Evolutionary conservation across 2,113 vertebrate genomes (phyloP).

Genomic region (Tautogolabrus adspersus): DNA sequence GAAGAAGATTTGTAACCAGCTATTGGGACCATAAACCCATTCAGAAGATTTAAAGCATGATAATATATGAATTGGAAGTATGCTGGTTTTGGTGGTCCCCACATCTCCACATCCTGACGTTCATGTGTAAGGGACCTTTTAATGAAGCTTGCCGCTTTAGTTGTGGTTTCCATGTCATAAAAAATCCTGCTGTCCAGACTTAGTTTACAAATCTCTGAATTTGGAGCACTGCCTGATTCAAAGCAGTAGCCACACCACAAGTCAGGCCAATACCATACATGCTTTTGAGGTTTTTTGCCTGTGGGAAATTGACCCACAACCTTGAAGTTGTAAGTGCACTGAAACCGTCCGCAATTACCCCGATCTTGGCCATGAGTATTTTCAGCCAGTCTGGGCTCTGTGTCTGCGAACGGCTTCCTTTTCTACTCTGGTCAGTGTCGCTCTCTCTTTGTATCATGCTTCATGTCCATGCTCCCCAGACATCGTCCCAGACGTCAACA

Average conservation of each 20-base stretch:
- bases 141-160: neutral
- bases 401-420: slow-evolving; percentile 59
- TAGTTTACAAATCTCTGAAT: slow-evolving; percentile 14
- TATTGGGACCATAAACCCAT: too few relatives aligned
- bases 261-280: slow-evolving; percentile 48
- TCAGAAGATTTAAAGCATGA: too few relatives aligned
- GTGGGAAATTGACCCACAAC: slow-evolving; percentile 70
- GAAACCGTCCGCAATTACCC: slow-evolving; percentile 67
- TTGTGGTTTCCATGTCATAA: neutral
- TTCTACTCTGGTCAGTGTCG: slow-evolving; percentile 59
- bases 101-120: too few relatives aligned
- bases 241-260: slow-evolving; percentile 26
- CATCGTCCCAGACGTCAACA: slow-evolving; percentile 46
- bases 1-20: neutral
- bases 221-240: slow-evolving; percentile 19
- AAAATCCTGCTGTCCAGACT: neutral
- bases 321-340: slow-evolving; percentile 74
- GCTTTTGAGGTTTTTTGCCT: slow-evolving; percentile 49
- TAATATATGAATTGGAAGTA: too few relatives aligned
- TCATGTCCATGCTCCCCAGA: slow-evolving; percentile 40
- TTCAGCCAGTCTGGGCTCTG: slow-evolving; percentile 67
- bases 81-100: too few relatives aligned
- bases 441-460: slow-evolving; percentile 58
- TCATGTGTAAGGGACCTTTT: neutral
- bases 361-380: slow-evolving; percentile 64